phyloP scores from a whole-genome alignment of 2,888 invertebrate species.

The Xanthorhoe designata region DNA sequence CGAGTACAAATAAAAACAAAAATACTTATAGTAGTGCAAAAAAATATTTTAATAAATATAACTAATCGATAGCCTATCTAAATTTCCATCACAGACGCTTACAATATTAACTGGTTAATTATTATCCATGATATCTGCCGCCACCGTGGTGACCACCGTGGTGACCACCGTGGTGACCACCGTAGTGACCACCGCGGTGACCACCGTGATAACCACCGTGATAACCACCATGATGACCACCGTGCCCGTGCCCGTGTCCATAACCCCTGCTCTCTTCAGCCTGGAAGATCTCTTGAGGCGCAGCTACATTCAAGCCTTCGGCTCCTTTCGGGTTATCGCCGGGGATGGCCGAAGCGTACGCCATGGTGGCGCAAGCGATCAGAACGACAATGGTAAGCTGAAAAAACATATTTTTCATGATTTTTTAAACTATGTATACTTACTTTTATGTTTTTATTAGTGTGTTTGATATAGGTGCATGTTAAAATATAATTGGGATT shows the following conservation, averaged over 20 bases:
- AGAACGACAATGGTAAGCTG: constrained; percentile 46
- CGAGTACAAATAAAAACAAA: too few species aligned
- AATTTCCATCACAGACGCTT: constrained; percentile 25
- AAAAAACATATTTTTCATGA: constrained; percentile 20
- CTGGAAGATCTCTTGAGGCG: constrained; percentile 18
- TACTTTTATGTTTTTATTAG: too few species aligned
- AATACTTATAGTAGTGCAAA: neutral
- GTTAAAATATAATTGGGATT: too few species aligned
- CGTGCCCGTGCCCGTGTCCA: constrained; percentile 7
- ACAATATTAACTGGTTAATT: neutral
- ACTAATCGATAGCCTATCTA: constrained; percentile 11
- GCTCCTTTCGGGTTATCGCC: neutral
- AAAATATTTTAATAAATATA: constrained; percentile 11
- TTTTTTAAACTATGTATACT: too few species aligned
- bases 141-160: constrained; percentile 21
- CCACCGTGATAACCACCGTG: neutral
- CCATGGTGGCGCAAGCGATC: constrained; percentile 45
- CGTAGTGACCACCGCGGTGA: constrained; percentile 16
- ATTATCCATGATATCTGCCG: constrained; percentile 1
- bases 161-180: constrained; percentile 17
- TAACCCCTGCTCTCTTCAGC: constrained; percentile 10
- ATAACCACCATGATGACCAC: constrained; percentile 4
- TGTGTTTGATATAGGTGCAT: too few species aligned
- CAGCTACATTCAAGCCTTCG: neutral
- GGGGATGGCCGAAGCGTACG: constrained; percentile 37